A percentile compares a stretch with the other conserved stretches of the same genome.
Evolutionary conservation across 1,140 invertebrate species (phyloP).

Genomic region (Drosophila seguyi): DNA sequence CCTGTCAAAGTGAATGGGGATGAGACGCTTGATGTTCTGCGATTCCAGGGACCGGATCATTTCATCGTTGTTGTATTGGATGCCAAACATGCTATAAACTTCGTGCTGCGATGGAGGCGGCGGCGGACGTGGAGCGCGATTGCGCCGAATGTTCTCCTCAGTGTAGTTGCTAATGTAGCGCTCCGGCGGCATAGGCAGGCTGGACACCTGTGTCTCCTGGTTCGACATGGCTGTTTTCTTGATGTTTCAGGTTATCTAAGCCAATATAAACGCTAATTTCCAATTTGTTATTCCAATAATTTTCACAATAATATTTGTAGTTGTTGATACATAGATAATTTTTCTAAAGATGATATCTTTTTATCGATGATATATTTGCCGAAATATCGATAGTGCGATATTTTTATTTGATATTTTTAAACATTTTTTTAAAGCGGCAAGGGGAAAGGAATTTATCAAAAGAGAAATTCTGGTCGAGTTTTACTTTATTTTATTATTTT

Average conservation of each 20-base stretch:
- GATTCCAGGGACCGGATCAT: conserved; percentile 97
- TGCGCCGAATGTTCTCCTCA: conserved; percentile 96
- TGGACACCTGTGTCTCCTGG: conserved; percentile 93
- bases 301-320: neutral
- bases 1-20: conserved; percentile 98
- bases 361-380: too few species aligned
- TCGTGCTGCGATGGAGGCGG: conserved; percentile 94
- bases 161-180: conserved; percentile 97
- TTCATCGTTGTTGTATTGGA: conserved; percentile 96
- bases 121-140: conserved; percentile 92
- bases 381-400: too few species aligned
- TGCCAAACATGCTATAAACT: conserved; percentile 98
- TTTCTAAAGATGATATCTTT: too few species aligned
- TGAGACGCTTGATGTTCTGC: conserved; percentile 96
- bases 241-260: neutral
- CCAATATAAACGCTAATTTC: neutral
- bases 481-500: too few species aligned
- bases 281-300: conserved; percentile 2
- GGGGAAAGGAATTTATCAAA: too few species aligned
- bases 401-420: too few species aligned
- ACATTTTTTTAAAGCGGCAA: too few species aligned
- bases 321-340: too few species aligned
- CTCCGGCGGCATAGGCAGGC: conserved; percentile 95
- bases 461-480: too few species aligned
- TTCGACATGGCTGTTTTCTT: conserved; percentile 53